Conservation (phyloP, 1,140 invertebrate species). For the Aphelenchoides fujianensis region DNA sequence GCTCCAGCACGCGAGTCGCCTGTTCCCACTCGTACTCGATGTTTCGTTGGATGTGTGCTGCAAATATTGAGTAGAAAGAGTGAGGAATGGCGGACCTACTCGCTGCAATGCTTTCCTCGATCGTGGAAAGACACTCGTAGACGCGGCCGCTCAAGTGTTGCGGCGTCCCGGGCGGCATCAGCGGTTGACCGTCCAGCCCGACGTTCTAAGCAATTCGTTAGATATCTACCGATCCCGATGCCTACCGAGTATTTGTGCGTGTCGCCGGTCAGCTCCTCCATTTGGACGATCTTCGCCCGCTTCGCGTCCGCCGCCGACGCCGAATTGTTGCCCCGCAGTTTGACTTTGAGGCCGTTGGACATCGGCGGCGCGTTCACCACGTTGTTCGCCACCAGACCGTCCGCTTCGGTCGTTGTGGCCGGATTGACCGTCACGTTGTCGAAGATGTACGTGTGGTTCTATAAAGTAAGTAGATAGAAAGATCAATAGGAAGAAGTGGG, state of each 20-base stretch:
- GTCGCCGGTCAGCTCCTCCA: slow-evolving; percentile 30
- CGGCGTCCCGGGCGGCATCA: neutral
- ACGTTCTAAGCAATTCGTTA: neutral
- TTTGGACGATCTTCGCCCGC: slow-evolving; percentile 34
- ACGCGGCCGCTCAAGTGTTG: slow-evolving; percentile 23
- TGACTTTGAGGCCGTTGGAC: slow-evolving; percentile 9
- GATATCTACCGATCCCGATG: neutral
- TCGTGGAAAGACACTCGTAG: slow-evolving; percentile 38
- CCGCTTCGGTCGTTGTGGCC: slow-evolving; percentile 9
- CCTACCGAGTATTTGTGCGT: slow-evolving; percentile 11
- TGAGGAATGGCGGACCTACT: slow-evolving; percentile 40
- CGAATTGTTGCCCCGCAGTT: neutral
- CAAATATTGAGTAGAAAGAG: slow-evolving; percentile 22
- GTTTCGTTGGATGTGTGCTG: slow-evolving; percentile 43
- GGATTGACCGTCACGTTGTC: slow-evolving; percentile 23
- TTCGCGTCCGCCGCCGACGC: slow-evolving; percentile 14
- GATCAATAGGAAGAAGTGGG: neutral
- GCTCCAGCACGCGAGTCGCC: slow-evolving; percentile 50
- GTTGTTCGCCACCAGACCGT: slow-evolving; percentile 3
- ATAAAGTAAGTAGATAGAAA: slow-evolving; percentile 21
- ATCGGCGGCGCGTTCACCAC: neutral
- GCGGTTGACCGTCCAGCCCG: slow-evolving; percentile 2
- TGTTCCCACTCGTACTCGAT: slow-evolving; percentile 55
- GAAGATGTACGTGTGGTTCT: slow-evolving; percentile 31
- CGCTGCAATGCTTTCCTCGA: slow-evolving; percentile 34